phyloP scores from a whole-genome alignment of 2,888 invertebrate genomes.

The Lucinisca nassula region DNA sequence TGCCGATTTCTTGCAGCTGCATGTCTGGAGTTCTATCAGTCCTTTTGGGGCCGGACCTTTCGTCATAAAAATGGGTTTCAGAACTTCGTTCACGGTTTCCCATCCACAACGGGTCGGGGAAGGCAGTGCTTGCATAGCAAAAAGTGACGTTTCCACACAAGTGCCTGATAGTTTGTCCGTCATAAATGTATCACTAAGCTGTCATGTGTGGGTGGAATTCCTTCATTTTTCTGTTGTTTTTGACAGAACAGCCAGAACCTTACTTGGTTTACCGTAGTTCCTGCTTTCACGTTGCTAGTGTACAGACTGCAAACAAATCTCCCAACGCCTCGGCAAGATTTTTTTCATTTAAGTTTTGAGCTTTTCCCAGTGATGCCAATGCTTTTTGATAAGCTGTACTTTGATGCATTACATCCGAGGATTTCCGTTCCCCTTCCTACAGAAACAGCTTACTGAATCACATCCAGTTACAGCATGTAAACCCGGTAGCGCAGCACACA shows the following conservation, averaged over 20 bases:
- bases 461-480: not conserved
- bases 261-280: not conserved
- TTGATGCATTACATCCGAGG: not conserved
- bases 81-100: too few relatives aligned
- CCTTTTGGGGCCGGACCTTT: too few relatives aligned
- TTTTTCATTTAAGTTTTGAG: not conserved
- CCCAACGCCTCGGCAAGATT: not conserved
- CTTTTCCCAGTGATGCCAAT: not conserved
- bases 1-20: too few relatives aligned
- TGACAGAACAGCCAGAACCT: not conserved
- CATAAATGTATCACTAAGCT: not conserved
- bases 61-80: too few relatives aligned
- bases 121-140: too few relatives aligned
- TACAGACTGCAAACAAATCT: not conserved
- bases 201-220: not conserved
- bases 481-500: not conserved
- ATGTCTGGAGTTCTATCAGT: too few relatives aligned
- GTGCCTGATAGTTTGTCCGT: not conserved
- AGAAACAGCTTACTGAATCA: not conserved
- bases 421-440: not conserved
- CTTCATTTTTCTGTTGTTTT: not conserved
- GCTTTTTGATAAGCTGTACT: not conserved
- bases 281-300: not conserved
- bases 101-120: too few relatives aligned
- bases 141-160: not conserved